phyloP scores from a whole-genome alignment of 1,140 invertebrate species.

The Euura lappo region DNA sequence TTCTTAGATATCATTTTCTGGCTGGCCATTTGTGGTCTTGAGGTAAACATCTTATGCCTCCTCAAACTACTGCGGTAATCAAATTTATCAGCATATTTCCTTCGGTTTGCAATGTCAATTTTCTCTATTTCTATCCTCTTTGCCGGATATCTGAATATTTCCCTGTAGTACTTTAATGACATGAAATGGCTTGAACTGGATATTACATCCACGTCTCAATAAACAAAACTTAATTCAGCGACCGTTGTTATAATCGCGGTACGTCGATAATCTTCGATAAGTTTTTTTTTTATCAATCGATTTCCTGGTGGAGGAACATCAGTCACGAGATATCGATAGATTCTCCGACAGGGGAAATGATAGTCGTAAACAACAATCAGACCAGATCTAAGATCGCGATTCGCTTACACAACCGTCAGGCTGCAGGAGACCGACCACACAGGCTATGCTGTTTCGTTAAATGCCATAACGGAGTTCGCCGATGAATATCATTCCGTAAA shows the following conservation, averaged over 20 bases:
- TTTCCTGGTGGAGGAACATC: conserved; percentile 23
- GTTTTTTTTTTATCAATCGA: neutral
- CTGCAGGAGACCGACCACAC: conserved; percentile 23
- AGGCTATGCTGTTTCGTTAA: conserved; percentile 25
- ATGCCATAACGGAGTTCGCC: conserved; percentile 16
- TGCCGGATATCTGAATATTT: no score
- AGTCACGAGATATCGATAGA: conserved; percentile 12
- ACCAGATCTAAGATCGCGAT: conserved; percentile 22
- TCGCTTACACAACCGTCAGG: conserved; percentile 31
- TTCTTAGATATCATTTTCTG: no score
- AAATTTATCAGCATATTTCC: no score
- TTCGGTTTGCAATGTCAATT: no score
- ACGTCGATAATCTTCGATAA: neutral
- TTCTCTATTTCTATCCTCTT: no score
- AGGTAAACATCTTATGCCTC: no score
- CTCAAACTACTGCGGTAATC: no score
- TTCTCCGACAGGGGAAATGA: conserved; percentile 29
- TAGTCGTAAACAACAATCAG: conserved; percentile 42
- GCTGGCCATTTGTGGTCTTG: no score
- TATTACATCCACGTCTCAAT: neutral
- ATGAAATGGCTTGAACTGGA: no score
- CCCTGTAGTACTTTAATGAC: no score
- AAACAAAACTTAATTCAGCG: neutral
- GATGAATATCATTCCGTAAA: conserved; percentile 1
- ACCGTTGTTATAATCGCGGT: neutral